Evolutionary conservation across 2,888 invertebrate genomes (phyloP), one percentile per base, ranked within the genome.

Genomic region (Cloeon dipterum): DNA sequence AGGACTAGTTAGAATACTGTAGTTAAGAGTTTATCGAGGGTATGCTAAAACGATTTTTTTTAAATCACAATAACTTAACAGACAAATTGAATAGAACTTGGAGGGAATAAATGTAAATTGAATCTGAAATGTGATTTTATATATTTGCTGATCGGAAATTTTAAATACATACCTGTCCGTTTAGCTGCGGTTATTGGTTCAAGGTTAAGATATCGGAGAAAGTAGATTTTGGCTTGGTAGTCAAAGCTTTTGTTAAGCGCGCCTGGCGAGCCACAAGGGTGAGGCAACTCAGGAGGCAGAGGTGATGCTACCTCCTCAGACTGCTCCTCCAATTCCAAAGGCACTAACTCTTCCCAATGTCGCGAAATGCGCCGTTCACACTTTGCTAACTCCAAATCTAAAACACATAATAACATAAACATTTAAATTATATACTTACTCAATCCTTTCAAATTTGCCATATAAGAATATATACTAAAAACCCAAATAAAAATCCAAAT

Each of bases 331-430:
- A 33, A 29, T 8, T 29, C 39, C 5, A 29, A 29, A 14, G 29
- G 29, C n/a, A 16, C 29, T 16, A 5, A 29, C 5, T 29, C 20
- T 18, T 35, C 39, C 39, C 39, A 39, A 29, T 35, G 39, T 8
- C 39, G 25, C 8, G 42, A 37, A 25, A 36, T 32, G 17, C 66
- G 59, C 39, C 65, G 65, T 46, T 72, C 72, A 49, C 70, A 59
- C 41, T 66, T 66, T 32, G 62, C 61, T 36, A 74, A 51, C 50
- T 74, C 66, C 47, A 68, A 59, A 44, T 61, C 68, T 68, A 39
- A 44, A 7, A 38, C 11, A 18, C 32, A 17, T 7, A 34, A 34
- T 34, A 10, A 16, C 13, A 13, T 11, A 34, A 18, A 13, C 18
- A 35, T 18, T 17, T 33, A 8, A 26, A n/a, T 13, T 10, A 4